Evolutionary conservation across 2,113 vertebrate genomes (phyloP), one percentile per base, ranked within the genome.

Genomic region (Tenrec ecaudatus): DNA sequence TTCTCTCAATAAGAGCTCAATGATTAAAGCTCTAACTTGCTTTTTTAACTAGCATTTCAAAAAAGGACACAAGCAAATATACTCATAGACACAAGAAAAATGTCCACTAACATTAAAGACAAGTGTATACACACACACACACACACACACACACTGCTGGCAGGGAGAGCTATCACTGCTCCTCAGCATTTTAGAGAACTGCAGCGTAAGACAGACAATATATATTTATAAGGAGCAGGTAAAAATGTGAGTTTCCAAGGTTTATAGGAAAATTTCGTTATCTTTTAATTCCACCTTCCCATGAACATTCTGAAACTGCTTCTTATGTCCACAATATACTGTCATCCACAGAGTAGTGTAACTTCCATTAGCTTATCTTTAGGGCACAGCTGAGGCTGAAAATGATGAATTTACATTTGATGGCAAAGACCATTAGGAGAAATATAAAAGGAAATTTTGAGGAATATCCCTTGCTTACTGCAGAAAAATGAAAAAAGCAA

Each of bases 21-120:
- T 87, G 38, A 76, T 7, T 58, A n/a, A 88, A 80, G 38, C 43
- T 87, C n/a, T 58, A 66, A 40, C 20, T 90, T 90, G 31, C 78
- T 94, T 91, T 76, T 62, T 91, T 88, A 40, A 66, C 2, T 81
- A 88, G 38, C 3, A 90, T 92, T 89, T 88, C 23, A 79, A 85
- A 31, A 88, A 91, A 64, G 73, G 62, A 82, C 75, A 87, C 10
- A 16, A 22, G 79, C 1, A 36, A 0, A 68, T 15, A 58, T 2
- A 69, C 17, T 84, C 78, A 88, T 29, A 78, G 25, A 47, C 76
- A 78, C 25, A 77, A 8, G 62, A 76, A 94, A 89, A 85, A 43
- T 53, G 16, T 40, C 58, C 40, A 73, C 1, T 90, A 80, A 68
- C 66, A 82, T 53, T 53, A 53, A 53, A 53, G 47, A 53, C 47